Conservation (phyloP, 1,140 invertebrate species). For the Pollicipes pollicipes region DNA sequence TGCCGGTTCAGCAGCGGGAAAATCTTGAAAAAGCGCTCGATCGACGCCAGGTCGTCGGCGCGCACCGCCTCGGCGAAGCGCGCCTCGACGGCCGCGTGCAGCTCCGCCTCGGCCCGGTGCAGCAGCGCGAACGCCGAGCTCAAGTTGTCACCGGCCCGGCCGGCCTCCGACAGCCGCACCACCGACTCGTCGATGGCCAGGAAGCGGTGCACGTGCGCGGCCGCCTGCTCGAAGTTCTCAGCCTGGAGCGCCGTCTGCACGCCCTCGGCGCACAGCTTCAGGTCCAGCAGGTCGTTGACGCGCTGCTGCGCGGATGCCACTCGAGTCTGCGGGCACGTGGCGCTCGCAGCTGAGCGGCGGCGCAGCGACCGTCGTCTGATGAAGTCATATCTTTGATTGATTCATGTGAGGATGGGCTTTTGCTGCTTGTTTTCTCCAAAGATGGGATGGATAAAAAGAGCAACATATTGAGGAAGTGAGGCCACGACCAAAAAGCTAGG, state of each 20-base stretch:
- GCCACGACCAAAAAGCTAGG: too few species aligned
- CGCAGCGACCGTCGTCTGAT: too few species aligned
- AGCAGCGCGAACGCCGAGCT: constrained; percentile 53
- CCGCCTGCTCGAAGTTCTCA: constrained; percentile 70
- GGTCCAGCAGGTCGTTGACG: constrained; percentile 88
- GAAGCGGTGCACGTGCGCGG: constrained; percentile 85
- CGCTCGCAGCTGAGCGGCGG: too few species aligned
- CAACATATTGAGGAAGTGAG: too few species aligned
- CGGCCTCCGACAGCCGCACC: constrained; percentile 40
- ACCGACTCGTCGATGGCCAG: constrained; percentile 84
- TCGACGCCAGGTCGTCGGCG: constrained; percentile 69
- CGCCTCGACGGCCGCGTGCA: constrained; percentile 50
- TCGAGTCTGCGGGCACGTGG: constrained; percentile 52
- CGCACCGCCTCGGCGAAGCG: constrained; percentile 85
- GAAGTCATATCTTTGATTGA: too few species aligned
- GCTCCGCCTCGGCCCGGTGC: constrained; percentile 60
- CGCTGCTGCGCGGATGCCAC: constrained; percentile 86
- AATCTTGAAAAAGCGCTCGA: constrained; percentile 94
- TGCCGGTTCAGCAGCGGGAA: constrained; percentile 89
- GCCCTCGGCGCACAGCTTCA: constrained; percentile 47
- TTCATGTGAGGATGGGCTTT: too few species aligned
- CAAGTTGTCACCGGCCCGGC: constrained; percentile 45
- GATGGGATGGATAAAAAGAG: too few species aligned
- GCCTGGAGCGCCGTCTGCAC: constrained; percentile 22
- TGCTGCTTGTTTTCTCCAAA: too few species aligned